phyloP scores from a whole-genome alignment of 2,113 vertebrate species.

The Lamprologus speciosus region DNA sequence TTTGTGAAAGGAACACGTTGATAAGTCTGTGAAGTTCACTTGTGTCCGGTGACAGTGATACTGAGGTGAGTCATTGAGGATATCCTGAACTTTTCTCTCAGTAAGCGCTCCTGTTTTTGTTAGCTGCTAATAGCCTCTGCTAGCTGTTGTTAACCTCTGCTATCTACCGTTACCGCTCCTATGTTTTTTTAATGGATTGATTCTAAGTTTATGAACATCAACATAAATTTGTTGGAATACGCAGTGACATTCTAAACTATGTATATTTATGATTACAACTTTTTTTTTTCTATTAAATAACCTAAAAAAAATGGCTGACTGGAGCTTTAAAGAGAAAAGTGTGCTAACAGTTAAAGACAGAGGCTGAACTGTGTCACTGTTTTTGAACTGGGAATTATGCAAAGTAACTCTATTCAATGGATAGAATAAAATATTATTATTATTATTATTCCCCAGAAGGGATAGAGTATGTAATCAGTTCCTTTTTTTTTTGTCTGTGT shows the following conservation, averaged over 20 bases:
- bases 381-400: neutral
- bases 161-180: neutral
- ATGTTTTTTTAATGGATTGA: neutral
- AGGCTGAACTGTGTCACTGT: neutral
- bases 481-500: neutral
- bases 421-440: neutral
- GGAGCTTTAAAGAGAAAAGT: neutral
- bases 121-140: neutral
- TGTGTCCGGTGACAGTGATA: neutral
- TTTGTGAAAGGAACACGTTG: neutral
- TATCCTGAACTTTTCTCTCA: neutral
- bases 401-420: neutral
- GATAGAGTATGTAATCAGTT: neutral
- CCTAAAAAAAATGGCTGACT: neutral
- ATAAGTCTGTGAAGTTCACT: neutral
- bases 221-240: neutral
- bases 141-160: neutral
- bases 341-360: neutral
- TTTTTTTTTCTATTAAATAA: neutral
- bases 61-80: neutral
- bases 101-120: neutral
- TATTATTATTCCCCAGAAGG: neutral
- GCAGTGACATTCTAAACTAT: neutral
- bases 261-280: neutral
- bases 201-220: neutral